A percentile compares a stretch with the other conserved stretches of the same genome.
These are phyloP conservation scores for Sinonovacula constricta DNA, from an alignment of 1,140 invertebrate genomes.

Conservation along the genomic window DNA sequence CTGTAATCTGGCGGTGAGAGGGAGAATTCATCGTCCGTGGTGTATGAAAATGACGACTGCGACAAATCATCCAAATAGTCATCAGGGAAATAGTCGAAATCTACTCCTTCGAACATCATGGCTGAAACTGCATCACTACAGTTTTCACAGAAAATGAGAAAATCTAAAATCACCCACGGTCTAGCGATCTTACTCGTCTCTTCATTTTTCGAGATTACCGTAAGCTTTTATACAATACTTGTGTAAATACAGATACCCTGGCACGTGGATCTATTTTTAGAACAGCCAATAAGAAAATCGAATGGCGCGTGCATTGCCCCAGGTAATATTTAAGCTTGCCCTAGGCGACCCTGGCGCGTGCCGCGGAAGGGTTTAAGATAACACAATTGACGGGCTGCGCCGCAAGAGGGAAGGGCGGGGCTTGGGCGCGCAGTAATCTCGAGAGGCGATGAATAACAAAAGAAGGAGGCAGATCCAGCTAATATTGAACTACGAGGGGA, in stretches of 20 bases:
- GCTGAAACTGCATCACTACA: too few relatives aligned
- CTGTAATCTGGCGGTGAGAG: slow-evolving; percentile 10
- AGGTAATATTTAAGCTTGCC: slow-evolving; percentile 18
- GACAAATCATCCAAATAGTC: slow-evolving; percentile 51
- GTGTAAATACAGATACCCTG: slow-evolving; percentile 1
- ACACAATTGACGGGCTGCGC: not conserved
- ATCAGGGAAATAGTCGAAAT: slow-evolving; percentile 44
- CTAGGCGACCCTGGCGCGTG: slow-evolving; percentile 48
- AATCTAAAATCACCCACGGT: too few relatives aligned
- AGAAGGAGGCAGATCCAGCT: not conserved
- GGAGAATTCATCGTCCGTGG: slow-evolving; percentile 45
- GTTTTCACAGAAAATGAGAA: too few relatives aligned
- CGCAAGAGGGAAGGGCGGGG: not conserved
- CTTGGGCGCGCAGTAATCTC: too few relatives aligned
- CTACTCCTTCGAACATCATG: slow-evolving; percentile 46
- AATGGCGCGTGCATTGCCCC: slow-evolving; percentile 38
- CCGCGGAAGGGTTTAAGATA: slow-evolving; percentile 24
- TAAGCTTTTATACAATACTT: not conserved
- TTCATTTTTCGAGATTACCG: not conserved
- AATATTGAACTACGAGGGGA: too few relatives aligned
- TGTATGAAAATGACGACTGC: slow-evolving; percentile 45
- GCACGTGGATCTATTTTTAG: slow-evolving; percentile 32
- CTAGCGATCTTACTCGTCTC: too few relatives aligned
- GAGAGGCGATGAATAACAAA: not conserved
- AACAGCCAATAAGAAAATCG: slow-evolving; percentile 43